Evolutionary conservation across 1,140 invertebrate species (phyloP).

Genomic region (Cherax quadricarinatus): DNA sequence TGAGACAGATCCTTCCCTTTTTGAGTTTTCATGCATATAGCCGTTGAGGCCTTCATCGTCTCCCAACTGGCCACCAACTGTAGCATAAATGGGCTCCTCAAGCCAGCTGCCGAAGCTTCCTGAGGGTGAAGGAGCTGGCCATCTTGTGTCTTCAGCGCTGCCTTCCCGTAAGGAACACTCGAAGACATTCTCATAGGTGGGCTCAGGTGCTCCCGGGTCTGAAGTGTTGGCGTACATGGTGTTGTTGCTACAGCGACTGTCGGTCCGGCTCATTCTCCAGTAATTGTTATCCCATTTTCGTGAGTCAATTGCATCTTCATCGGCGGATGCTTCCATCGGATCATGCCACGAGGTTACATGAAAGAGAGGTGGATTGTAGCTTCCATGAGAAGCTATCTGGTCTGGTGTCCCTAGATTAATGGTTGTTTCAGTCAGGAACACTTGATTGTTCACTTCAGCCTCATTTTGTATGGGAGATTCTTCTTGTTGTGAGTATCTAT

Average conservation of each 20-base stretch:
- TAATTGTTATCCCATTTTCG: slow-evolving; percentile 16
- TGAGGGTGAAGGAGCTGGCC: not conserved
- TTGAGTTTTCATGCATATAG: not conserved
- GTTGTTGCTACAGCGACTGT: slow-evolving; percentile 31
- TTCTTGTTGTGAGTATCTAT: not conserved
- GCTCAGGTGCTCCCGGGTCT: slow-evolving; percentile 49
- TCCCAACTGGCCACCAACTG: slow-evolving; percentile 2
- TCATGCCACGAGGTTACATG: not conserved
- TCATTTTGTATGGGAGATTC: not conserved
- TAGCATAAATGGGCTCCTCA: slow-evolving; percentile 55
- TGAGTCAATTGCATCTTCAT: slow-evolving; percentile 2
- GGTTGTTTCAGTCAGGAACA: slow-evolving; percentile 6
- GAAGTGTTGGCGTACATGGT: slow-evolving; percentile 56
- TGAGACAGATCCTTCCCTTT: not conserved
- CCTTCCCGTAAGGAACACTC: slow-evolving; percentile 31
- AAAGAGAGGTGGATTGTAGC: not conserved
- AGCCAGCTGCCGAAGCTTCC: not conserved
- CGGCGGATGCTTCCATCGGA: not conserved
- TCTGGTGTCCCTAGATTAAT: not conserved
- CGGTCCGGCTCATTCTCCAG: slow-evolving; percentile 20
- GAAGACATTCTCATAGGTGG: slow-evolving; percentile 51
- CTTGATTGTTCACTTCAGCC: not conserved
- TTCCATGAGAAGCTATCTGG: not conserved
- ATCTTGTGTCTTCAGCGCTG: not conserved
- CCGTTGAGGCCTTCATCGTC: slow-evolving; percentile 17